Evolutionary conservation across 2,113 vertebrate species (phyloP).

Genomic region (Hyperoodon ampullatus): DNA sequence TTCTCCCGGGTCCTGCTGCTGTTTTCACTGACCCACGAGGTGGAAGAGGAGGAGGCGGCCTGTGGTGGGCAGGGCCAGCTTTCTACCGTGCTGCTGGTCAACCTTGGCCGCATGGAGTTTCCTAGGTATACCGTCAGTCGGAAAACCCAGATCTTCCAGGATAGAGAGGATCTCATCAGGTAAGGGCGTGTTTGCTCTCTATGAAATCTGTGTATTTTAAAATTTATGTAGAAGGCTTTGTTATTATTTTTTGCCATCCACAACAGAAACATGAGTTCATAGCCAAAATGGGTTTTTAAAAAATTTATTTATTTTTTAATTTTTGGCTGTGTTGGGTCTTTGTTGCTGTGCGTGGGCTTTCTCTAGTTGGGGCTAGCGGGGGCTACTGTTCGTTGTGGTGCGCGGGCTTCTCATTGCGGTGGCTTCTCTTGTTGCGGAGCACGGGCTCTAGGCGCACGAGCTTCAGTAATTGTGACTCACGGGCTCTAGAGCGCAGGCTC

Average conservation of each 20-base stretch:
- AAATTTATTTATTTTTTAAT: neutral
- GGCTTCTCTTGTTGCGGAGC: no score
- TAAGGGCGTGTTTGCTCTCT: conserved; percentile 56
- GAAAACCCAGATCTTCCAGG: conserved; percentile 88
- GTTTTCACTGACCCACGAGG: conserved; percentile 90
- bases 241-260: neutral
- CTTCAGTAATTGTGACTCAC: no score
- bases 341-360: no score
- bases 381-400: no score
- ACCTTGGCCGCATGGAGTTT: conserved; percentile 91
- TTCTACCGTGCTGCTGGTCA: conserved; percentile 92
- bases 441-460: no score
- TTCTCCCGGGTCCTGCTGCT: conserved; percentile 94
- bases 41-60: conserved; percentile 93
- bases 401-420: no score
- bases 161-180: conserved; percentile 95
- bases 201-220: neutral
- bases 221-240: neutral
- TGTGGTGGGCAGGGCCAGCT: conserved; percentile 93
- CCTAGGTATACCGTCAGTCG: conserved; percentile 91
- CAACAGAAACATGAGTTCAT: neutral
- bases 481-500: no score
- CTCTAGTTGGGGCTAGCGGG: rapidly evolving
- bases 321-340: no score
- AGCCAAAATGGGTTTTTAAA: neutral